Evolutionary conservation across 92 coral and sea anemone species (phyloP), one percentile per base, ranked within the genome.

Genomic region (Chrysogorgia sp.): DNA sequence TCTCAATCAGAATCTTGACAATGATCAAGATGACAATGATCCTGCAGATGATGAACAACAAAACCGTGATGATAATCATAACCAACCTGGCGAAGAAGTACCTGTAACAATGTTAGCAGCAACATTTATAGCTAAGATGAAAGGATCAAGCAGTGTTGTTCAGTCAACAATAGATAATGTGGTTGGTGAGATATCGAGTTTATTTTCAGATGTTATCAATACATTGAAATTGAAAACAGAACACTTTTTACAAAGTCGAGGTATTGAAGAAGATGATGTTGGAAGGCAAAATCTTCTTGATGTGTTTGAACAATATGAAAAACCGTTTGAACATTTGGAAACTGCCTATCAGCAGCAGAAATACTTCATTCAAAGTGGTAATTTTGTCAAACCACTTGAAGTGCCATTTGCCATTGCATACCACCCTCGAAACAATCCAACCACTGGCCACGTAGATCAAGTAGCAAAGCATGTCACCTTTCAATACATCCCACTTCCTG

Each of bases 391-490:
- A n/a, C n/a, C n/a, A n/a, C n/a, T n/a, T n/a, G n/a, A n/a, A n/a
- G 37, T 66, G 7, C 32, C 50, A 43, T 66, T 66, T 40, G 74
- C 49, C 30, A 37, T 66, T 66, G 74, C 40, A 17, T 66, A 66
- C 37, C 74, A 66, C 15, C 74, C 74, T 26, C 55, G 74, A 8
- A 35, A 40, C 53, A 66, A 66, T 26, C 74, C 74, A 40, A 66
- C 21, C 33, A 41, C 52, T 15, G 74, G 74, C 5, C 74, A 66
- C 35, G 74, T 66, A 21, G 74, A 66, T 4, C 74, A 66, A 43
- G n/a, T 35, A 0, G 29, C 74, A 22, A 41, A 41, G 55, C 74
- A 66, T 35, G 74, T 43, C 37, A 66, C 74, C 0, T 66, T 66
- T 22, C 74, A 66, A 26, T 66, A 66, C 33, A 21, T 35, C 45